Evolutionary conservation across 2,797 vertebrate genomes (phyloP).

Genomic region (Lithobates sylvaticus): DNA sequence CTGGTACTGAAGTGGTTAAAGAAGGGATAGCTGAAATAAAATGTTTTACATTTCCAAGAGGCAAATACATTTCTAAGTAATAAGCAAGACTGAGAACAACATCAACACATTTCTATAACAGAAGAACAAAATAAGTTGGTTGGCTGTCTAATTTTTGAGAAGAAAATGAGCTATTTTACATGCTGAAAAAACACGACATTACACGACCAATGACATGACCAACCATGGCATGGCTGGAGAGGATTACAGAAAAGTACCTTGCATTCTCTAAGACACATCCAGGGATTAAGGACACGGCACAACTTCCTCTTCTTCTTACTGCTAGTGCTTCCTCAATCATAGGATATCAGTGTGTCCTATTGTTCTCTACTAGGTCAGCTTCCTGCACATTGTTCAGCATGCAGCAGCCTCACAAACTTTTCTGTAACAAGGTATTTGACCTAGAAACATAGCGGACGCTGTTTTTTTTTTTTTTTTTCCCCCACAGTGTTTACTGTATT

Average conservation of each 20-base stretch:
- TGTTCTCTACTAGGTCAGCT: slow-evolving; percentile 38
- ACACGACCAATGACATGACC: neutral
- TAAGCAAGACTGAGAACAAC: too few relatives aligned
- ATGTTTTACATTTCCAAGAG: too few relatives aligned
- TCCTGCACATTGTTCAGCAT: slow-evolving; percentile 30
- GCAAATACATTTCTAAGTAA: too few relatives aligned
- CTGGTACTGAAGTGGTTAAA: too few relatives aligned
- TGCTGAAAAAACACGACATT: too few relatives aligned
- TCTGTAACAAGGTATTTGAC: slow-evolving; percentile 6
- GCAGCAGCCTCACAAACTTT: neutral
- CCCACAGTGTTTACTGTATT: neutral
- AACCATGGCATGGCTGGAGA: neutral
- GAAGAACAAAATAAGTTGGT: too few relatives aligned
- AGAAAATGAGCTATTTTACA: too few relatives aligned
- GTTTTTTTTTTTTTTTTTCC: too few relatives aligned
- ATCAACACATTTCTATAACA: too few relatives aligned
- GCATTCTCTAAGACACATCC: neutral
- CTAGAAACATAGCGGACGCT: neutral
- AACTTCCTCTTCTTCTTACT: slow-evolving; percentile 16
- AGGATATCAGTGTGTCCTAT: slow-evolving; percentile 12
- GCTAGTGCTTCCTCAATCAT: slow-evolving; percentile 13
- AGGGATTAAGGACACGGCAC: neutral
- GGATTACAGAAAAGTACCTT: neutral
- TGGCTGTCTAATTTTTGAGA: too few relatives aligned
- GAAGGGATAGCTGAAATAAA: too few relatives aligned